Conservation (phyloP, 2,113 vertebrate genomes). For the Bos indicus region DNA sequence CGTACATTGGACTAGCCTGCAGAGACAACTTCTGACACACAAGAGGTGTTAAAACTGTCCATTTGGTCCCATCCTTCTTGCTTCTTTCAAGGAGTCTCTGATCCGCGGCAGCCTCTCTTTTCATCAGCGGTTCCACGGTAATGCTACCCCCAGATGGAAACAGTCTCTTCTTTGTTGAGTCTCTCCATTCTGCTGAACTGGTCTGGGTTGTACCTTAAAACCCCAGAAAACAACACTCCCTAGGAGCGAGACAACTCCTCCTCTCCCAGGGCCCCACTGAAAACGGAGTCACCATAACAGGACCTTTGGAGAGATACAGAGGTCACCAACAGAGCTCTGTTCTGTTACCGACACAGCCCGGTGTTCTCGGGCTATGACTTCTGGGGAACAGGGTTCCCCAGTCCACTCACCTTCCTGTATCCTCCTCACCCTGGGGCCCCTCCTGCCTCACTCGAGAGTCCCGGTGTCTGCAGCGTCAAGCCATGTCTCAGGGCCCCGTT, state of each 20-base stretch:
- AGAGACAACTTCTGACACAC: neutral
- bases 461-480: neutral
- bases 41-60: fast-evolving
- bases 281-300: neutral
- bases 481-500: fast-evolving
- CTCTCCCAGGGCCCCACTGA: neutral
- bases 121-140: neutral
- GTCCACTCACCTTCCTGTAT: fast-evolving
- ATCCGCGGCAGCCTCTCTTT: neutral
- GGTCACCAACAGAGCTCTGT: neutral
- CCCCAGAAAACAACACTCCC: neutral
- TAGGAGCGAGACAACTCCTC: fast-evolving
- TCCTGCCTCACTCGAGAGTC: fast-evolving
- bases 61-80: neutral
- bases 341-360: neutral
- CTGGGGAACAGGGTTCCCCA: neutral
- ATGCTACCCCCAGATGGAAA: fast-evolving
- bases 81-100: neutral
- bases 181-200: neutral
- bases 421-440: neutral
- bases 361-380: neutral
- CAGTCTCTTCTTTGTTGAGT: neutral
- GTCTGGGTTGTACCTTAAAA: neutral
- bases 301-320: neutral
- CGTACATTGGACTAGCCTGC: fast-evolving